A percentile compares a stretch with the other conserved stretches of the same genome.
Evolutionary conservation across 1,140 invertebrate genomes (phyloP).

Genomic region (Anastrepha obliqua): DNA sequence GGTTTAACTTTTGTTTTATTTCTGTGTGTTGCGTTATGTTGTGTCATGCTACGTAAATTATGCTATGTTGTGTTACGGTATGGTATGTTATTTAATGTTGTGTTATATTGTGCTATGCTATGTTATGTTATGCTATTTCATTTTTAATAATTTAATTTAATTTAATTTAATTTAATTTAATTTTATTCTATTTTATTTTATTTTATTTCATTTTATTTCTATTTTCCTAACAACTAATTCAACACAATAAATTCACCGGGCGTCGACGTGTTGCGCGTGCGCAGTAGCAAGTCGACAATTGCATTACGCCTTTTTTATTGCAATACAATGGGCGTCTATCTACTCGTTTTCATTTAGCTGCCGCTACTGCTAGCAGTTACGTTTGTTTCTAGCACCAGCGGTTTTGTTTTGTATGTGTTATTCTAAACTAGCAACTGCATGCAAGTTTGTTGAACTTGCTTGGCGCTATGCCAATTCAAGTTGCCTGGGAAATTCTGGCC

Average conservation of each 20-base stretch:
- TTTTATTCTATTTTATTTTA: neutral
- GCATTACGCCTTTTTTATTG: neutral
- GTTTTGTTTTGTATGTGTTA: neutral
- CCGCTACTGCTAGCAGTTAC: neutral
- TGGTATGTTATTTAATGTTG: too few species aligned
- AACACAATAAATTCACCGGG: neutral
- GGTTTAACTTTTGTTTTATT: too few species aligned
- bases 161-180: too few species aligned
- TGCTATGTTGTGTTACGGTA: too few species aligned
- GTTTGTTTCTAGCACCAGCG: neutral
- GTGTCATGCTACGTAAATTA: too few species aligned
- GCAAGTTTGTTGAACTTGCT: constrained; percentile 42
- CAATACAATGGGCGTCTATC: neutral
- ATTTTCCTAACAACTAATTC: neutral
- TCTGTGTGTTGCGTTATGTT: too few species aligned
- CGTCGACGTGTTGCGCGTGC: constrained; percentile 15
- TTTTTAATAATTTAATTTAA: too few species aligned
- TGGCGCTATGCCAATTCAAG: constrained; percentile 9
- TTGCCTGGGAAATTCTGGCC: constrained; percentile 7
- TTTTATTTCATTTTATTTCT: neutral
- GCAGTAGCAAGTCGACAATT: neutral
- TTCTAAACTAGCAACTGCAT: constrained; percentile 5
- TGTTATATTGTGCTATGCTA: too few species aligned
- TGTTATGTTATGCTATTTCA: too few species aligned
- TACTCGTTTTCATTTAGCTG: neutral